Evolutionary conservation across 2,888 invertebrate genomes (phyloP), one percentile per base, ranked within the genome.

Genomic region (Chloroclystis v-ata): DNA sequence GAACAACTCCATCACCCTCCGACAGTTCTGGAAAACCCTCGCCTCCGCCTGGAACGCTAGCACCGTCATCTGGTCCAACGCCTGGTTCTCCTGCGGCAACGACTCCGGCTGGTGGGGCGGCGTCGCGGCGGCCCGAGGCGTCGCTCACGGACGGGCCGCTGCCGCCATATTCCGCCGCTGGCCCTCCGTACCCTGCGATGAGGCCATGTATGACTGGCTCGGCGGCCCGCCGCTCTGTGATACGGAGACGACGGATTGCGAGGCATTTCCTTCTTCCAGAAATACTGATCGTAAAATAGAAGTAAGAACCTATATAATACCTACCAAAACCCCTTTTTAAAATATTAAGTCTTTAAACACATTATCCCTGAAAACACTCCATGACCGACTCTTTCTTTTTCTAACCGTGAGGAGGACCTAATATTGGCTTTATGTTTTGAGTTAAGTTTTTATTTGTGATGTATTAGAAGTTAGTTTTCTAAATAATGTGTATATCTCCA

Each of bases 111-210:
- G 85, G 81, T 82, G 84, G 87, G 75, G 83, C n/a, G 89, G 87
- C 0, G 81, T 76, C 26, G 82, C 87, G 10, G 86, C 88, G 20
- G 82, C 88, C 5, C 67, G 83, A 2, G 85, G 87, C 0, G 58
- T 69, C 1, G 83, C 84, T 0, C 67, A 79, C 1, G 67, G 74
- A 4, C 65, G 91, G 63, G 91, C 90, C 50, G 90, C 91, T 16
- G 90, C 91, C 3, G 91, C 91, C 26, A 78, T 91, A 7, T 92
- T 91, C 65, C 88, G 90, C 8, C 81, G 89, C 9, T 78, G 92
- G 57, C 88, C 92, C 51, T 85, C 93, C 56, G 89, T 95, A 78
- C 93, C 93, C 52, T 95, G 95, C 77, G 93, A 93, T 65, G 90
- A 91, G 50, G 85, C 89, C 20, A 89, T 93, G 73, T 86, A 90